A percentile compares a stretch with the other conserved stretches of the same genome.
These are phyloP conservation scores for Blastomussa wellsi DNA, from an alignment of 92 coral and sea anemone species.

Conservation along the genomic window DNA sequence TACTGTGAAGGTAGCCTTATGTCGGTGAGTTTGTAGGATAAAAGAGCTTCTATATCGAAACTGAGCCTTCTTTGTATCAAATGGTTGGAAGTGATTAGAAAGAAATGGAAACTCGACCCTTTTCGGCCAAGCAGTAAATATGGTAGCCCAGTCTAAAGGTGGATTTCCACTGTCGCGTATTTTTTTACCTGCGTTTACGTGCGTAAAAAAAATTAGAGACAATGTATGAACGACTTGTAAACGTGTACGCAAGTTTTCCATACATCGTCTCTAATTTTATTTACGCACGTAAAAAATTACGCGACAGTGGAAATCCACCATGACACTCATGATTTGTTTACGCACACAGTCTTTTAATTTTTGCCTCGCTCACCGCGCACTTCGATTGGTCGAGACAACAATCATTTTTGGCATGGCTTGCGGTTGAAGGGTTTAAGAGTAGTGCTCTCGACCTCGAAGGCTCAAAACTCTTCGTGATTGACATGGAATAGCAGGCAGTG, in stretches of 20 bases:
- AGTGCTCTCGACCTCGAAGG: background rate
- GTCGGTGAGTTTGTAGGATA: too few relatives aligned
- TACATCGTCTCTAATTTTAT: too few relatives aligned
- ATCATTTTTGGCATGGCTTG: conserved; percentile 27
- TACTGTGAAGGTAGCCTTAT: too few relatives aligned
- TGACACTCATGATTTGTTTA: background rate
- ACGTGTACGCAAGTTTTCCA: too few relatives aligned
- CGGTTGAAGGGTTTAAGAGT: background rate
- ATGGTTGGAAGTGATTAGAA: background rate
- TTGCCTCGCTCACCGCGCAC: background rate
- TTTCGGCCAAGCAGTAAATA: background rate
- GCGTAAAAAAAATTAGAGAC: too few relatives aligned
- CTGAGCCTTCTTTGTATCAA: background rate
- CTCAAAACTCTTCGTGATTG: conserved; percentile 5
- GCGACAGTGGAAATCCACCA: too few relatives aligned
- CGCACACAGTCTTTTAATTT: background rate
- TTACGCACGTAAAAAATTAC: too few relatives aligned
- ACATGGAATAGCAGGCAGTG: background rate
- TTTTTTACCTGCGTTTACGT: too few relatives aligned
- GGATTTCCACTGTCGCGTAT: too few relatives aligned
- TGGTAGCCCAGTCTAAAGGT: too few relatives aligned
- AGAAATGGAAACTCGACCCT: background rate
- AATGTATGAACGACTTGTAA: too few relatives aligned
- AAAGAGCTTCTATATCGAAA: background rate
- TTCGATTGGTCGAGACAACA: conserved; percentile 8